Percentiles rank a stretch among this genome's conserved stretches.
Conservation (phyloP, 1,140 invertebrate genomes). For the Andricus grossulariae region DNA sequence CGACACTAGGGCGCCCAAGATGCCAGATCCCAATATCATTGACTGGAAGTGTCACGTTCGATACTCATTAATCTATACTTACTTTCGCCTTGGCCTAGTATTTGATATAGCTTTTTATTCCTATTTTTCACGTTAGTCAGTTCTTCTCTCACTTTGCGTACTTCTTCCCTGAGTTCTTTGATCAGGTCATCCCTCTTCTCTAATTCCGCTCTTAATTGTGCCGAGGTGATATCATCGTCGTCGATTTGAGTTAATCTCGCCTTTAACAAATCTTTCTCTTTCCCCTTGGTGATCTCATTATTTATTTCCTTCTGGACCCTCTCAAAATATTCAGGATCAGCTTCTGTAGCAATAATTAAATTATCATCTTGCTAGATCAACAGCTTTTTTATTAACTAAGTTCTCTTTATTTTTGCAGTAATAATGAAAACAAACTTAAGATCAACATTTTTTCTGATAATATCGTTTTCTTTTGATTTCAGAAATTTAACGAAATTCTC, state of each 20-base stretch:
- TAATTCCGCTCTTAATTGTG: constrained; percentile 80
- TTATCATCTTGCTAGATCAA: background rate
- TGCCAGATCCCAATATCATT: too few relatives aligned
- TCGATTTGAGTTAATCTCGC: constrained; percentile 74
- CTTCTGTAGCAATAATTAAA: constrained; percentile 54
- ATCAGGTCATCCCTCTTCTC: constrained; percentile 83
- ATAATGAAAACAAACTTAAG: constrained; percentile 31
- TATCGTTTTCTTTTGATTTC: background rate
- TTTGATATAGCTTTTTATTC: constrained; percentile 86
- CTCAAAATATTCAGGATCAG: constrained; percentile 80
- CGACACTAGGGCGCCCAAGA: too few relatives aligned
- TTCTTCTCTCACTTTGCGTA: constrained; percentile 81
- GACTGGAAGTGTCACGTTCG: too few relatives aligned
- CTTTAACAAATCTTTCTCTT: constrained; percentile 78
- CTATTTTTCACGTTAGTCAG: constrained; percentile 84
- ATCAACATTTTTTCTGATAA: background rate
- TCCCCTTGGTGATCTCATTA: constrained; percentile 81
- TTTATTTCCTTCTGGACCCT: constrained; percentile 81
- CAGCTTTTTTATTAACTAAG: too few relatives aligned
- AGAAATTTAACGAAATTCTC: too few relatives aligned
- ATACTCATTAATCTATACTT: constrained; percentile 66
- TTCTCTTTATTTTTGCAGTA: too few relatives aligned
- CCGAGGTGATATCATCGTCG: constrained; percentile 75
- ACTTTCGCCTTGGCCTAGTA: constrained; percentile 88
- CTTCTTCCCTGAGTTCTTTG: constrained; percentile 77